These are phyloP conservation scores for Muricea muricata DNA, from an alignment of 92 coral and sea anemone genomes.

Conservation along the genomic window DNA sequence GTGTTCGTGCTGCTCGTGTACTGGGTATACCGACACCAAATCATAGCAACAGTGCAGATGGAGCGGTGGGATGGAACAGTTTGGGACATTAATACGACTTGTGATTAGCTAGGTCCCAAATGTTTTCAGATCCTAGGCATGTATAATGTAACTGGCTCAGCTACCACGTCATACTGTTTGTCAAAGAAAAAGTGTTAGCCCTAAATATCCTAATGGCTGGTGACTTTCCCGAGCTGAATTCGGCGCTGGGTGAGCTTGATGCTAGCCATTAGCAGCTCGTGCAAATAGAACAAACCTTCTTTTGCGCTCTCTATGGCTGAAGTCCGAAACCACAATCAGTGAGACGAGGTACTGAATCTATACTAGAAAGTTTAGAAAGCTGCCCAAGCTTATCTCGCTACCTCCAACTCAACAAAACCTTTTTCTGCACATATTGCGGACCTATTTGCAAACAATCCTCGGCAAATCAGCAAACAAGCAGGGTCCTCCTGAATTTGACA, in stretches of 20 bases:
- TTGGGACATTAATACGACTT: constrained; percentile 23
- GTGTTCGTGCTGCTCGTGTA: constrained; percentile 21
- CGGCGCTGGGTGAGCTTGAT: not conserved
- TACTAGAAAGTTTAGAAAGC: not conserved
- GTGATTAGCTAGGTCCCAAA: constrained; percentile 31
- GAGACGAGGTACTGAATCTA: not conserved
- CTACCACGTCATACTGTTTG: constrained; percentile 40
- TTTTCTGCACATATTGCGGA: not conserved
- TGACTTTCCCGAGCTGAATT: not conserved
- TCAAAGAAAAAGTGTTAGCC: constrained; percentile 38
- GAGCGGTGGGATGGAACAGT: constrained; percentile 16
- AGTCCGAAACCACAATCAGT: not conserved
- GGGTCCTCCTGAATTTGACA: constrained; percentile 18
- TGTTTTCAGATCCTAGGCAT: constrained; percentile 26
- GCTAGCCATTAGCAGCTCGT: not conserved
- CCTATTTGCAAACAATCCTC: not conserved
- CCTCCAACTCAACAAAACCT: constrained; percentile 8
- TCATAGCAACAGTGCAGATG: constrained; percentile 36
- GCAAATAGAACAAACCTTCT: not conserved
- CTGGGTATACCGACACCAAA: constrained; percentile 7
- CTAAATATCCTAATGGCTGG: not conserved
- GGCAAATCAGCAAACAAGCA: constrained; percentile 13
- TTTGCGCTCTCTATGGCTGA: not conserved
- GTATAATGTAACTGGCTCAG: constrained; percentile 25
- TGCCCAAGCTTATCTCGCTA: not conserved